Percentiles rank a stretch among this genome's conserved stretches.
phyloP scores from a whole-genome alignment of 2,888 invertebrate species.

The Marronus borbonicus region DNA sequence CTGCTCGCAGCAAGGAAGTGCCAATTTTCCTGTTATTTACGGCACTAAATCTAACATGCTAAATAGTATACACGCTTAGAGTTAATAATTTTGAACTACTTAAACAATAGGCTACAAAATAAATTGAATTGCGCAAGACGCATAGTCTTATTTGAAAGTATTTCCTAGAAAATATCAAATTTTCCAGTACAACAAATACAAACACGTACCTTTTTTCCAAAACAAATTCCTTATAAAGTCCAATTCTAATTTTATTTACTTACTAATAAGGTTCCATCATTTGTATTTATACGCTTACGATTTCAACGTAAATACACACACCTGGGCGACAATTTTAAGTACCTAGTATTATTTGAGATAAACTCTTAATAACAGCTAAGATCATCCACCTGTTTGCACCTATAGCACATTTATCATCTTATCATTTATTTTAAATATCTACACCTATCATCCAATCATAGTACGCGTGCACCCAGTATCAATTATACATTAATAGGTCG shows the following conservation, averaged over 20 bases:
- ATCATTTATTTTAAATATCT: conserved; percentile 34
- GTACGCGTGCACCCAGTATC: conserved; percentile 26
- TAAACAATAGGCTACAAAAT: too few species aligned
- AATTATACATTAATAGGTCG: neutral
- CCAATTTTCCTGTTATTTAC: neutral
- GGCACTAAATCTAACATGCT: too few species aligned
- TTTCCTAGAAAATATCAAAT: too few species aligned
- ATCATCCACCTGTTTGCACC: conserved; percentile 39
- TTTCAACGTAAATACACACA: conserved; percentile 31
- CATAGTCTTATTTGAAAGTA: too few species aligned
- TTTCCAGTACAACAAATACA: too few species aligned
- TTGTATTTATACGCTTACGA: neutral
- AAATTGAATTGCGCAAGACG: too few species aligned
- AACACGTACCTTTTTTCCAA: too few species aligned
- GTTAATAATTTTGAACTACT: too few species aligned
- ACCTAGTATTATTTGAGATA: conserved; percentile 38
- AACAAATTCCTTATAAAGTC: neutral
- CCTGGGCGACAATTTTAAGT: conserved; percentile 36
- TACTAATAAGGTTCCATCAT: neutral
- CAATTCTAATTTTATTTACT: neutral
- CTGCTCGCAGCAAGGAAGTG: neutral
- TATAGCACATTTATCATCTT: conserved; percentile 4
- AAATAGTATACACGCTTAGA: too few species aligned
- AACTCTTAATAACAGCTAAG: conserved; percentile 37
- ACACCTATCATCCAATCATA: conserved; percentile 25